phyloP scores from a whole-genome alignment of 1,140 invertebrate genomes.

The Magallana angulata region DNA sequence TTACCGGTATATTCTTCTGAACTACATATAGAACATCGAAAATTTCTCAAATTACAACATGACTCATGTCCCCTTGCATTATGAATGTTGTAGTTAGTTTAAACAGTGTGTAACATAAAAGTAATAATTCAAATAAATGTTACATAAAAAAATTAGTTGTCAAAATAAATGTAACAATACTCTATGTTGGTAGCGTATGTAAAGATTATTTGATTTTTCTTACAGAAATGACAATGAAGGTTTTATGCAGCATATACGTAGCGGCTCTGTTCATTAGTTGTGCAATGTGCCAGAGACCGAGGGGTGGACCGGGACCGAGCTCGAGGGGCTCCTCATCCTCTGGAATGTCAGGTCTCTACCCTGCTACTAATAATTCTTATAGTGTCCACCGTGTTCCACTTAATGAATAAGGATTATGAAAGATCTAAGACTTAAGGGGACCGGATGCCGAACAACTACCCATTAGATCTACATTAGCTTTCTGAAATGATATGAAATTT shows the following conservation, averaged over 20 bases:
- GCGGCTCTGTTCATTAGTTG: background rate
- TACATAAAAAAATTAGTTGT: background rate
- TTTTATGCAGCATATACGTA: background rate
- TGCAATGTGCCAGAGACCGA: background rate
- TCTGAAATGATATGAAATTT: too few relatives aligned
- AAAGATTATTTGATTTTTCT: background rate
- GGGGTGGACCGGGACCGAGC: background rate
- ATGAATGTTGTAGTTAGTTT: too few relatives aligned
- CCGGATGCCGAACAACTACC: too few relatives aligned
- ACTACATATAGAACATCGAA: too few relatives aligned
- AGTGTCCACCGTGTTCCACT: too few relatives aligned
- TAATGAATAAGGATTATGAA: too few relatives aligned
- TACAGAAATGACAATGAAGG: constrained; percentile 9
- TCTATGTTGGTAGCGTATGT: background rate
- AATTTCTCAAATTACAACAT: too few relatives aligned
- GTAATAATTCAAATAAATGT: background rate
- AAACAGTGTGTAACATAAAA: too few relatives aligned
- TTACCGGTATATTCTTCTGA: too few relatives aligned
- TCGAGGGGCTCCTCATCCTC: background rate
- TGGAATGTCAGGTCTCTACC: background rate
- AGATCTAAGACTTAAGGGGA: too few relatives aligned
- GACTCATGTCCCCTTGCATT: too few relatives aligned
- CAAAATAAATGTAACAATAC: background rate
- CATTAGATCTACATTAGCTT: too few relatives aligned
- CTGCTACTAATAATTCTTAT: background rate